Conservation (phyloP, 2,888 invertebrate species). For the Hermaeophaga mercurialis region DNA sequence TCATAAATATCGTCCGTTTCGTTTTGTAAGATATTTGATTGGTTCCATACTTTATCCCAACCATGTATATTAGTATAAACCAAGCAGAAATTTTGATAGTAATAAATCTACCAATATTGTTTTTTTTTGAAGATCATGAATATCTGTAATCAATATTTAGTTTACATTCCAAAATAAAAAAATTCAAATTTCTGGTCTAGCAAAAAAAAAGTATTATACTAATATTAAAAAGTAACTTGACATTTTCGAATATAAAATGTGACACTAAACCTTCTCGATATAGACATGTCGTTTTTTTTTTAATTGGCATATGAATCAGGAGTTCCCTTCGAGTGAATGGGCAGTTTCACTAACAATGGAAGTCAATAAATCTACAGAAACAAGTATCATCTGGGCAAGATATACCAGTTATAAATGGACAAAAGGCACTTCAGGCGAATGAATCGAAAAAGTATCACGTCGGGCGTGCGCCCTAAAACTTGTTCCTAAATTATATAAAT, state of each 20-base stretch:
- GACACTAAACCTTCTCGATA: too few species aligned
- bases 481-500: constrained; percentile 13
- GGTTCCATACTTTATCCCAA: too few species aligned
- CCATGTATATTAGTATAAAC: too few species aligned
- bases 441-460: constrained; percentile 21
- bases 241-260: not conserved
- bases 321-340: not conserved
- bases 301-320: too few species aligned
- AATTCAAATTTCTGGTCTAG: not conserved
- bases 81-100: too few species aligned
- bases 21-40: too few species aligned
- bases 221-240: not conserved
- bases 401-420: constrained; percentile 25
- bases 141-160: too few species aligned
- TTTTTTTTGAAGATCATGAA: too few species aligned
- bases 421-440: constrained; percentile 26
- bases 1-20: too few species aligned
- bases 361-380: constrained; percentile 26
- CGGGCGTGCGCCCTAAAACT: constrained; percentile 23
- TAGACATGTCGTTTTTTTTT: too few species aligned
- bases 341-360: constrained; percentile 24
- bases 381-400: constrained; percentile 15
- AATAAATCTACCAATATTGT: too few species aligned
- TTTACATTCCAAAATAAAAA: too few species aligned
- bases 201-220: not conserved